Evolutionary conservation across 2,113 vertebrate genomes (phyloP).

Genomic region (Psittacara wagleri): DNA sequence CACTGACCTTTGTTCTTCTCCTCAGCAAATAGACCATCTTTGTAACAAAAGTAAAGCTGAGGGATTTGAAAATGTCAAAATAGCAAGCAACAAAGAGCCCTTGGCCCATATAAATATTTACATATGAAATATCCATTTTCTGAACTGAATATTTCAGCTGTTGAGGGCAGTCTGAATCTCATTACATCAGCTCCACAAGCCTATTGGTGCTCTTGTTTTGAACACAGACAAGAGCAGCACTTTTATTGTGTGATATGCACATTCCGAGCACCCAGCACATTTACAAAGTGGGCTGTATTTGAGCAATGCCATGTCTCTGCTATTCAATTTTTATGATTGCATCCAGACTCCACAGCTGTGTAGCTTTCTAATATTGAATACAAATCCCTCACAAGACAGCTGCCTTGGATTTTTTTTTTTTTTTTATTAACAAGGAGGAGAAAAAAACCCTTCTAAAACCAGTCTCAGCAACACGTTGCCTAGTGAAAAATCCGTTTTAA

Average conservation of each 20-base stretch:
- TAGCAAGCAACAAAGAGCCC: constrained; percentile 34
- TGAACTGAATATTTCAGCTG: constrained; percentile 57
- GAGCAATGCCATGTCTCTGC: constrained; percentile 50
- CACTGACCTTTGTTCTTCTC: constrained; percentile 38
- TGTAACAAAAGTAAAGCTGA: constrained; percentile 47
- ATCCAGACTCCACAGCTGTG: constrained; percentile 71
- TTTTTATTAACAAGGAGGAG: constrained; percentile 22
- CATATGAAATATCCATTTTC: constrained; percentile 61
- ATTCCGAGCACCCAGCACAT: constrained; percentile 53
- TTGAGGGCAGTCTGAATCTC: constrained; percentile 51
- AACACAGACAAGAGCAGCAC: constrained; percentile 60
- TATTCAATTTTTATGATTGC: constrained; percentile 53
- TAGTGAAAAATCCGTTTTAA: constrained; percentile 42
- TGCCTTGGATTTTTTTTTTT: constrained; percentile 9
- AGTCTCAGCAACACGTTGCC: not conserved
- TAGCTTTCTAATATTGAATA: constrained; percentile 53
- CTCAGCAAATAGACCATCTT: constrained; percentile 29
- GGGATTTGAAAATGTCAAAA: constrained; percentile 62
- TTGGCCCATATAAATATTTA: constrained; percentile 71
- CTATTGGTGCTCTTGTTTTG: constrained; percentile 55
- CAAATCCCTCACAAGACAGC: constrained; percentile 56
- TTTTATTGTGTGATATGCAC: constrained; percentile 13
- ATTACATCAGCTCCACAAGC: constrained; percentile 18
- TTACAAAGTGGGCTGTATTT: constrained; percentile 52
- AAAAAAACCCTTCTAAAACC: constrained; percentile 31